Percentiles rank a stretch among this genome's conserved stretches.
Evolutionary conservation across 1,140 invertebrate species (phyloP).

Genomic region (Sarcophaga bullata): DNA sequence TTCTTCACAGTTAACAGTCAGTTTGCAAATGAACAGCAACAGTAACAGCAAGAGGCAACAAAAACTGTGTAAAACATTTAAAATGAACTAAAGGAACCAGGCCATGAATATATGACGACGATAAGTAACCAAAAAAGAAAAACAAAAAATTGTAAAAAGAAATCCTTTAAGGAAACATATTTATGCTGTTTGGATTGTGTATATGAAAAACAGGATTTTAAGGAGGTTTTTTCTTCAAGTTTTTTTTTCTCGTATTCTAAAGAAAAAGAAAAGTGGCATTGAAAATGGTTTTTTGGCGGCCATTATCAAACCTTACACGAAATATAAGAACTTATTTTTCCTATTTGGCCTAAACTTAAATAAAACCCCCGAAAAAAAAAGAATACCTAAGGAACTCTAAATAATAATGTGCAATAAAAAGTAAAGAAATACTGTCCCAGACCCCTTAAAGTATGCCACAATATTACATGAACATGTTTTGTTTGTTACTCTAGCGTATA

Average conservation of each 20-base stretch:
- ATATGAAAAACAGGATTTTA: no score
- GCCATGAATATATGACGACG: not conserved
- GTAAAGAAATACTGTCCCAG: conserved; percentile 26
- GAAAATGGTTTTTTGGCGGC: conserved; percentile 26
- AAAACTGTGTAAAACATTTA: not conserved
- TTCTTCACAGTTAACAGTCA: no score
- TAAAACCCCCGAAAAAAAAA: not conserved
- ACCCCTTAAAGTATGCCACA: not conserved
- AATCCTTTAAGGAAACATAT: not conserved
- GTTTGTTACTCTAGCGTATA: not conserved
- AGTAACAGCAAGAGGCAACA: not conserved
- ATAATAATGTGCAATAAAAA: not conserved
- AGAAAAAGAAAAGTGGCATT: not conserved
- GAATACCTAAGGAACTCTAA: not conserved
- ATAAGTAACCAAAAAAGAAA: not conserved
- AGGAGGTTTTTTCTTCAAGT: no score
- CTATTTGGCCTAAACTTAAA: not conserved
- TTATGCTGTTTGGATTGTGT: no score
- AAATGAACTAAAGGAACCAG: not conserved
- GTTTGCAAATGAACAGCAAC: no score
- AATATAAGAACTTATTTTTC: not conserved
- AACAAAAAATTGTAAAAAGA: not conserved
- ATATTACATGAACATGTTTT: conserved; percentile 12
- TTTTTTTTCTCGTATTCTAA: no score
- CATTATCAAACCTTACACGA: not conserved